Evolutionary conservation across 2,888 invertebrate genomes (phyloP).

Genomic region (Agriopis aurantiaria): DNA sequence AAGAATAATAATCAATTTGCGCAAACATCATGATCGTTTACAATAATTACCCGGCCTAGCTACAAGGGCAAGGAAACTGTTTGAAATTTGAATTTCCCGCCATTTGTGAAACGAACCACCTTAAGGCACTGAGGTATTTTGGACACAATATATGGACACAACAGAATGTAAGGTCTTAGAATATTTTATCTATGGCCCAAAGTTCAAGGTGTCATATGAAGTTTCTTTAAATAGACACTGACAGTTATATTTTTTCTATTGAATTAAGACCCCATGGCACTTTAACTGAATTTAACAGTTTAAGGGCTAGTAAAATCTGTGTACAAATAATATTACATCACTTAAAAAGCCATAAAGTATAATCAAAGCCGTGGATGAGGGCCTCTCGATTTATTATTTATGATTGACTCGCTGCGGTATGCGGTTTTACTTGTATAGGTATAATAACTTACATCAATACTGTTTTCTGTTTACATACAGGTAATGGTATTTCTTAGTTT

Average conservation of each 20-base stretch:
- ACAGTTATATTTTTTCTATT: slow-evolving; percentile 25
- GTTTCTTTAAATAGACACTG: slow-evolving; percentile 12
- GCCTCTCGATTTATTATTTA: slow-evolving; percentile 2
- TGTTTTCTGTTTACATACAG: no score
- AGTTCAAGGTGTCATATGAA: not conserved
- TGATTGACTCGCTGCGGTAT: not conserved
- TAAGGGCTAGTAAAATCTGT: slow-evolving; percentile 15
- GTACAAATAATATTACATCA: slow-evolving; percentile 7
- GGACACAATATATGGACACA: no score
- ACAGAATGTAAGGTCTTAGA: no score
- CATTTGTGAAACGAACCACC: no score
- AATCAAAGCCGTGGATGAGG: not conserved
- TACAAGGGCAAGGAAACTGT: no score
- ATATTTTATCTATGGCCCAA: not conserved
- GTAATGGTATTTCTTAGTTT: not conserved
- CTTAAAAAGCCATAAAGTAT: slow-evolving; percentile 22
- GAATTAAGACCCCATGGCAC: slow-evolving; percentile 9
- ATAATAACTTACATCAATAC: not conserved
- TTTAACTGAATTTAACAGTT: slow-evolving; percentile 1
- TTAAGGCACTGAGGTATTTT: no score
- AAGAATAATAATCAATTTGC: no score
- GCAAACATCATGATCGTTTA: no score
- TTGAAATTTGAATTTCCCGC: no score
- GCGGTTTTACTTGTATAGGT: not conserved
- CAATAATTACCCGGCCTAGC: no score